Conservation (phyloP, 2,113 vertebrate species). For the Carlito syrichta region DNA sequence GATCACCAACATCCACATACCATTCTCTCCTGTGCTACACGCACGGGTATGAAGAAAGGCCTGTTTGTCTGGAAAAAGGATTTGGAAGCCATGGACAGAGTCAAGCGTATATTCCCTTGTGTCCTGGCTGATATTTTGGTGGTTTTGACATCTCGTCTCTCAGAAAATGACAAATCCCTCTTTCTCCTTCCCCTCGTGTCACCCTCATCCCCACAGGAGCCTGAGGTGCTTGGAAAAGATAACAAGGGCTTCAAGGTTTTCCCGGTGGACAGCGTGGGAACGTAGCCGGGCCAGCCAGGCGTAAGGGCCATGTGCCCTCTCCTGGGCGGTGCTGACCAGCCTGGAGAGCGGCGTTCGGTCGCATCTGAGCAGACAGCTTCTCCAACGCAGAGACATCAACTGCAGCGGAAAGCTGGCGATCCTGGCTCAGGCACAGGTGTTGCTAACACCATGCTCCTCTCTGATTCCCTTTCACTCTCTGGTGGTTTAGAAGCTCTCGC, state of each 20-base stretch:
- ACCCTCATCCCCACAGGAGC: not conserved
- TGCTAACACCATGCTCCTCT: not conserved
- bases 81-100: accelerated
- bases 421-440: not conserved
- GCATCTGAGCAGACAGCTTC: not conserved
- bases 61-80: no score
- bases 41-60: not conserved
- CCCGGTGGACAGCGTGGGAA: not conserved
- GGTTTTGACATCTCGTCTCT: not conserved
- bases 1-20: accelerated
- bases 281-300: accelerated
- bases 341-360: not conserved
- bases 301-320: accelerated
- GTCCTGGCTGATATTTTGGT: not conserved
- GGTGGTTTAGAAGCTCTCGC: not conserved
- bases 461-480: not conserved
- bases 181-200: not conserved
- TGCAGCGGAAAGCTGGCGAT: not conserved
- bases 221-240: not conserved
- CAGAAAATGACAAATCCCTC: not conserved
- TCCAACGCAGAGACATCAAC: not conserved
- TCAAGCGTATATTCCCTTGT: not conserved
- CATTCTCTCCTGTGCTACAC: not conserved
- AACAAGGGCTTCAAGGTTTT: not conserved
- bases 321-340: not conserved